These are phyloP conservation scores for Drosophila fungiperda DNA, from an alignment of 2,888 invertebrate species.

Conservation along the genomic window DNA sequence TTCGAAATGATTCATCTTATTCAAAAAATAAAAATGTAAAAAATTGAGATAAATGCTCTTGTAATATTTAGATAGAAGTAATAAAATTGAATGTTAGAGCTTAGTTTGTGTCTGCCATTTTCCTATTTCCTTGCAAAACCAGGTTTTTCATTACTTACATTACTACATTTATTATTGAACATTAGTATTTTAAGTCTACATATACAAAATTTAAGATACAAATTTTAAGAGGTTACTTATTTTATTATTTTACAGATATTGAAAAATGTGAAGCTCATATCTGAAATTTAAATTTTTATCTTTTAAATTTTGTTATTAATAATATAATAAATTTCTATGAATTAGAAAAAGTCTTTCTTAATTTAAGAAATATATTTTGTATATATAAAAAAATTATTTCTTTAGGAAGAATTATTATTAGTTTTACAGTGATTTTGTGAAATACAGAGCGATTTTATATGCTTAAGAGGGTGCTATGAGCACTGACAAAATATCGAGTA, in stretches of 20 bases:
- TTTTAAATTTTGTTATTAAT: neutral
- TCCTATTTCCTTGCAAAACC: neutral
- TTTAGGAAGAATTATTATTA: neutral
- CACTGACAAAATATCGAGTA: constrained; percentile 43
- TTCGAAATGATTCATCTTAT: neutral
- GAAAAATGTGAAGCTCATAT: too few species aligned
- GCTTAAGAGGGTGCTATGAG: constrained; percentile 35
- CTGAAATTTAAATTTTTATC: too few species aligned
- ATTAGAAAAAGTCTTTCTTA: neutral
- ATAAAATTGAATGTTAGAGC: neutral
- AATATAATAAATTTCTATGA: neutral
- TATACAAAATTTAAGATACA: too few species aligned
- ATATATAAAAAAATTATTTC: too few species aligned
- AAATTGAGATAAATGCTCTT: neutral
- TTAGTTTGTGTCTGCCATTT: neutral
- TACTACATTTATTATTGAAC: neutral
- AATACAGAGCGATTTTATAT: neutral
- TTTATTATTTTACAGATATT: too few species aligned
- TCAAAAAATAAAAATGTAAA: neutral
- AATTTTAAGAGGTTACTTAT: too few species aligned
- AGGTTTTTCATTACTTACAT: neutral
- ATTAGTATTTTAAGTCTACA: neutral
- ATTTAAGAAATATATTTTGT: neutral
- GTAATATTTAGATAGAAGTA: neutral
- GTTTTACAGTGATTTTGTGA: neutral